These are phyloP conservation scores for Oryzias melastigma DNA, from an alignment of 2,113 vertebrate species.

Conservation along the genomic window DNA sequence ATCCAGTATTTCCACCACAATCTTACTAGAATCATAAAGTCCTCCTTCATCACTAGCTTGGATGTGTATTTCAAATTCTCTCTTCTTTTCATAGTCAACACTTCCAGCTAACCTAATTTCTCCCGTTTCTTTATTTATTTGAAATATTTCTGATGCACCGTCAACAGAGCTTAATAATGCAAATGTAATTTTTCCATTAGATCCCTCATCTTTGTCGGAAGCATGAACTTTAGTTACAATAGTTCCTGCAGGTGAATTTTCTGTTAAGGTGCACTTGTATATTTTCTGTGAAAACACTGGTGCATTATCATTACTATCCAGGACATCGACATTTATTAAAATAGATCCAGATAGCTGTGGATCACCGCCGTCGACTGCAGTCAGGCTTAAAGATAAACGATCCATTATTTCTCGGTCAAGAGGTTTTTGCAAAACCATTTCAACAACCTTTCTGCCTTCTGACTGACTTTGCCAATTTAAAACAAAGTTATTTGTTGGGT, in stretches of 20 bases:
- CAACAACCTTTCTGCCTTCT: constrained; percentile 37
- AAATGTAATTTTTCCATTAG: constrained; percentile 72
- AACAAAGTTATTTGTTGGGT: constrained; percentile 56
- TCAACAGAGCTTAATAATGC: constrained; percentile 52
- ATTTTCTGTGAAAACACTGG: constrained; percentile 55
- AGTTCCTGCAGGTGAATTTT: constrained; percentile 48
- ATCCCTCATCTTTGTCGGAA: constrained; percentile 72
- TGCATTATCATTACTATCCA: constrained; percentile 63
- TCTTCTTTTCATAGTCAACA: constrained; percentile 73
- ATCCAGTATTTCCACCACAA: constrained; percentile 71
- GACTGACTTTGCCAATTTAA: constrained; percentile 34
- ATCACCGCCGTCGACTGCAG: constrained; percentile 38
- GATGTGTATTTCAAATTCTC: constrained; percentile 57
- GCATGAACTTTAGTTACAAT: constrained; percentile 57
- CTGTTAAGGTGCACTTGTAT: constrained; percentile 60
- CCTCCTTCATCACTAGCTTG: constrained; percentile 74
- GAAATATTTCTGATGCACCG: constrained; percentile 42
- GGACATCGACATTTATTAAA: constrained; percentile 34
- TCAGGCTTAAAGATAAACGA: constrained; percentile 34
- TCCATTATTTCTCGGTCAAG: constrained; percentile 52
- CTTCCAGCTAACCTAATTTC: constrained; percentile 51
- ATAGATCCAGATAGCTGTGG: constrained; percentile 33
- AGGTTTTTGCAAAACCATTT: constrained; percentile 50
- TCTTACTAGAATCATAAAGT: constrained; percentile 44
- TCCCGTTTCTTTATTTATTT: constrained; percentile 56